phyloP scores from a whole-genome alignment of 92 coral and sea anemone genomes.

The Pocillopora meandrina region DNA sequence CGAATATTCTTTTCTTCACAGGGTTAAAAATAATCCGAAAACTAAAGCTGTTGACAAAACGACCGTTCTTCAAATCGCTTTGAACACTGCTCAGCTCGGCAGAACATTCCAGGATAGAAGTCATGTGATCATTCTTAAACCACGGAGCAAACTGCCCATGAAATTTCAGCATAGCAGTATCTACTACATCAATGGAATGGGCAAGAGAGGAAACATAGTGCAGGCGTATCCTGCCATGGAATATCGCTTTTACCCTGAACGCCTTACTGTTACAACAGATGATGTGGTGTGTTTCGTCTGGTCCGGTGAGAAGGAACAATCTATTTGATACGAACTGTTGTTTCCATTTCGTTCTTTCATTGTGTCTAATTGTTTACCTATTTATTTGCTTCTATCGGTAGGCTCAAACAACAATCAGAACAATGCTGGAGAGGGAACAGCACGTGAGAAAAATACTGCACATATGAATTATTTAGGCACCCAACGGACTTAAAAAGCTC shows the following conservation, averaged over 20 bases:
- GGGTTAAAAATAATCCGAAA: constrained; percentile 32
- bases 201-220: constrained; percentile 48
- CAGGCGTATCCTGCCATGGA: constrained; percentile 55
- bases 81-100: constrained; percentile 44
- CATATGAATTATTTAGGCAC: too few species aligned
- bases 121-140: constrained; percentile 30
- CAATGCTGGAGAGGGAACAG: constrained; percentile 59
- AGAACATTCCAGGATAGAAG: constrained; percentile 56
- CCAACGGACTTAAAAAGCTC: too few species aligned
- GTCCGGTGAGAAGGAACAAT: constrained; percentile 10
- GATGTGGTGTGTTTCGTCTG: constrained; percentile 35
- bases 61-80: constrained; percentile 32
- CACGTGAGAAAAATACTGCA: constrained; percentile 35
- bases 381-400: background rate
- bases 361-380: background rate
- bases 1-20: background rate
- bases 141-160: background rate
- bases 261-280: constrained; percentile 1
- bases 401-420: constrained; percentile 65
- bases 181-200: constrained; percentile 27
- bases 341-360: background rate
- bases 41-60: constrained; percentile 24
- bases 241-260: constrained; percentile 38
- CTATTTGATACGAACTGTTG: too few species aligned
- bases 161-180: constrained; percentile 10